These are phyloP conservation scores for Carapus acus DNA, from an alignment of 2,797 vertebrate genomes.

Conservation along the genomic window DNA sequence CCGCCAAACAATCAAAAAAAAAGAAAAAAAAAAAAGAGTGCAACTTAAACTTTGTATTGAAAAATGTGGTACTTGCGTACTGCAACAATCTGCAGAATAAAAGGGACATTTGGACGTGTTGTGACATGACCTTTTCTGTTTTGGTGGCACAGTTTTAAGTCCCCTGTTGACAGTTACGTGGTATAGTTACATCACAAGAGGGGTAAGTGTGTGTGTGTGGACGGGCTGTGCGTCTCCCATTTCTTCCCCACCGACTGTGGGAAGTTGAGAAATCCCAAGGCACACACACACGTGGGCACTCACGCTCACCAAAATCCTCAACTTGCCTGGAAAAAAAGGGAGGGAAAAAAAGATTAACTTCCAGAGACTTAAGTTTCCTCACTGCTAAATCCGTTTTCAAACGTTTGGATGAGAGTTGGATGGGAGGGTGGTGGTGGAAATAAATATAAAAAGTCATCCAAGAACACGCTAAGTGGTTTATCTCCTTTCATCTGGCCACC, in stretches of 20 bases:
- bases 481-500: slow-evolving; percentile 72
- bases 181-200: too few species aligned
- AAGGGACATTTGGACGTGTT: too few species aligned
- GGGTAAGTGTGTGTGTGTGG: slow-evolving; percentile 13
- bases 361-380: slow-evolving; percentile 67
- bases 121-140: too few species aligned
- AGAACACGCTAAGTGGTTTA: slow-evolving; percentile 70
- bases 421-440: slow-evolving; percentile 66
- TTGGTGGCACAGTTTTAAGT: not conserved
- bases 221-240: slow-evolving; percentile 21
- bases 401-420: slow-evolving; percentile 61
- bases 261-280: slow-evolving; percentile 63
- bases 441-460: slow-evolving; percentile 75
- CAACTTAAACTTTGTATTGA: too few species aligned
- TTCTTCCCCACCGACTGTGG: slow-evolving; percentile 35
- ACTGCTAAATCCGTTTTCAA: slow-evolving; percentile 70
- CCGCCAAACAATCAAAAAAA: too few species aligned
- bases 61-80: too few species aligned
- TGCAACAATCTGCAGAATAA: too few species aligned
- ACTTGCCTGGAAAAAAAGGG: slow-evolving; percentile 58
- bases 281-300: too few species aligned
- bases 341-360: slow-evolving; percentile 68
- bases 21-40: too few species aligned
- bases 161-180: not conserved
- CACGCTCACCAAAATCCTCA: slow-evolving; percentile 44